A percentile compares a stretch with the other conserved stretches of the same genome.
phyloP scores from a whole-genome alignment of 2,888 invertebrate species.

The Sarcophaga caerulescens region DNA sequence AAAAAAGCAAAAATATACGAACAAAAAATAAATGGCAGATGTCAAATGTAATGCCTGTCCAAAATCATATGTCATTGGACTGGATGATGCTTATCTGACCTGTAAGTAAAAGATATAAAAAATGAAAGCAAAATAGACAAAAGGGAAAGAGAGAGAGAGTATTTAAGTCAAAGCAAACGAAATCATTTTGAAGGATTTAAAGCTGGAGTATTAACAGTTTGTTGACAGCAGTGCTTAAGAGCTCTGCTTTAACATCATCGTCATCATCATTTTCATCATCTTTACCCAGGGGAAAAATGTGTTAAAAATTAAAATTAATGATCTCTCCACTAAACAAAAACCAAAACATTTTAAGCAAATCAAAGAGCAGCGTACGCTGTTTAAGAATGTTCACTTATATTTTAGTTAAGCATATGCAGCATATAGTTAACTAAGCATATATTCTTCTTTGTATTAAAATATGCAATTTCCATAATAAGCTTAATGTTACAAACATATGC shows the following conservation, averaged over 20 bases:
- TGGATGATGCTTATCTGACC: conserved; percentile 52
- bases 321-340: conserved; percentile 43
- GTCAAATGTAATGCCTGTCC: conserved; percentile 65
- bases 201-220: conserved; percentile 48
- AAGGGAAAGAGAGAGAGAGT: conserved; percentile 1
- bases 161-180: conserved; percentile 13
- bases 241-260: conserved; percentile 72
- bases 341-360: background rate
- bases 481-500: conserved; percentile 58
- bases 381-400: too few species aligned
- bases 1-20: conserved; percentile 5
- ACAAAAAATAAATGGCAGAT: conserved; percentile 19
- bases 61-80: conserved; percentile 53
- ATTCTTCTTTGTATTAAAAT: conserved; percentile 27
- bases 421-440: background rate
- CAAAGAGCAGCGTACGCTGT: background rate
- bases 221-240: conserved; percentile 77
- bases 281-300: conserved; percentile 75
- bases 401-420: background rate
- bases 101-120: background rate
- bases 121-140: background rate
- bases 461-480: conserved; percentile 65
- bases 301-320: conserved; percentile 66
- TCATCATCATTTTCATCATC: conserved; percentile 70
- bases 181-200: conserved; percentile 7